Percentiles rank a stretch among this genome's conserved stretches.
Conservation (phyloP, 1,140 invertebrate species). For the Capitella teleta region DNA sequence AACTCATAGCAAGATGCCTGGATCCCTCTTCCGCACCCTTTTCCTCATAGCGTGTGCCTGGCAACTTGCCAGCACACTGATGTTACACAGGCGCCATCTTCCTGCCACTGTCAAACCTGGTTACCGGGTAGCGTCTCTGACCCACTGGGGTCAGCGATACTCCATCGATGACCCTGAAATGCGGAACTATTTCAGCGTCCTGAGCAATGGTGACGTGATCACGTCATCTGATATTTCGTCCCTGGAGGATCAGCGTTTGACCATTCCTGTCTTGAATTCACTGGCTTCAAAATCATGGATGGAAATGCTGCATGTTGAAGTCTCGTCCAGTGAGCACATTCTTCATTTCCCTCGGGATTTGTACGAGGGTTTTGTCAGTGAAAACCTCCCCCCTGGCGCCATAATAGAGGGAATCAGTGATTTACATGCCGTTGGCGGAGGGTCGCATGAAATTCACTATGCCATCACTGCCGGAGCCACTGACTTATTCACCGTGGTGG, state of each 20-base stretch:
- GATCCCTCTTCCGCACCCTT: too few species aligned
- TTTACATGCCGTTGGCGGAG: neutral
- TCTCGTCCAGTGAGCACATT: neutral
- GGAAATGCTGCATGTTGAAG: neutral
- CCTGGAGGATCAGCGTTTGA: too few species aligned
- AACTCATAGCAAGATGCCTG: too few species aligned
- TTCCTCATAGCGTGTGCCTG: too few species aligned
- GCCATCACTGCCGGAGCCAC: neutral
- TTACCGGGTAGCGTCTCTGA: neutral
- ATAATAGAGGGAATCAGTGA: neutral
- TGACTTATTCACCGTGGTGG: neutral
- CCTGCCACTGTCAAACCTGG: conserved; percentile 1
- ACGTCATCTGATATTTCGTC: neutral
- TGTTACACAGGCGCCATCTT: too few species aligned
- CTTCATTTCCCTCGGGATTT: neutral
- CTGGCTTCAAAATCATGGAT: too few species aligned
- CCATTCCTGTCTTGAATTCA: too few species aligned
- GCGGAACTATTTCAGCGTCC: neutral
- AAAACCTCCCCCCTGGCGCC: neutral
- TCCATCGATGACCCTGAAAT: neutral
- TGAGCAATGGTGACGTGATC: neutral
- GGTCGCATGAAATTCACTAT: neutral
- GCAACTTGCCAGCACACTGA: too few species aligned
- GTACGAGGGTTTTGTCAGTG: neutral
- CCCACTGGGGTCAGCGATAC: neutral